Conservation (phyloP, 2,888 invertebrate genomes). For the Noctuana brunneofusca region DNA sequence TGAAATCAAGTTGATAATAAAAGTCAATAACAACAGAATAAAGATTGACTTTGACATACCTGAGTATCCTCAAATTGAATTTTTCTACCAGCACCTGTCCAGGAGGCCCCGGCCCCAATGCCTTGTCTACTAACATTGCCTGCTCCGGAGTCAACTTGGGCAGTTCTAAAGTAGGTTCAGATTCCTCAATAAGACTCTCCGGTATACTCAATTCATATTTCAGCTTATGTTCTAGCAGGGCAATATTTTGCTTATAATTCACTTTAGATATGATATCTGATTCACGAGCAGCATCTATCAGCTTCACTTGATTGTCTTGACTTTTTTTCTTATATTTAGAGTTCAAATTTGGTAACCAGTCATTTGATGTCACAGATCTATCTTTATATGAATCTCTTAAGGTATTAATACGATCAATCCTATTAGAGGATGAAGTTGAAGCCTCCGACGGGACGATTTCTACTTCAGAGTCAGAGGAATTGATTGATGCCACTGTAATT, state of each 20-base stretch:
- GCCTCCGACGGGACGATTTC: conserved; percentile 71
- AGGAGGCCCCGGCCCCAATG: conserved; percentile 82
- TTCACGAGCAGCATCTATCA: conserved; percentile 73
- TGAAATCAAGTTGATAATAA: too few relatives aligned
- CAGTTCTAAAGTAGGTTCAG: conserved; percentile 69
- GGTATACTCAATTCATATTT: conserved; percentile 77
- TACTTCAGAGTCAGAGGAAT: conserved; percentile 74
- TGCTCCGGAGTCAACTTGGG: conserved; percentile 87
- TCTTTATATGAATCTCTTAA: conserved; percentile 82
- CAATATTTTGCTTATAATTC: conserved; percentile 71
- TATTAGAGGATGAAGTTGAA: conserved; percentile 66
- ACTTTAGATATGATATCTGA: conserved; percentile 75
- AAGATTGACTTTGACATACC: too few relatives aligned
- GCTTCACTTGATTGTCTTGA: conserved; percentile 65
- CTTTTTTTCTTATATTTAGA: conserved; percentile 72
- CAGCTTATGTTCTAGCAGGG: conserved; percentile 69
- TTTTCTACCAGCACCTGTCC: conserved; percentile 85
- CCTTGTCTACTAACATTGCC: conserved; percentile 80
- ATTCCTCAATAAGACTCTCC: conserved; percentile 74
- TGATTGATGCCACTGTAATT: conserved; percentile 71
- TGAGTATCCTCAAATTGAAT: conserved; percentile 76
- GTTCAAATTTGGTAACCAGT: conserved; percentile 81
- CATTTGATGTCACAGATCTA: conserved; percentile 69
- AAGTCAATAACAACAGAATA: neutral
- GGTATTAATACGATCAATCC: conserved; percentile 78